Percentiles rank a stretch among this genome's conserved stretches.
These are phyloP conservation scores for Aleiodes testaceus DNA, from an alignment of 2,888 invertebrate genomes.

Conservation along the genomic window DNA sequence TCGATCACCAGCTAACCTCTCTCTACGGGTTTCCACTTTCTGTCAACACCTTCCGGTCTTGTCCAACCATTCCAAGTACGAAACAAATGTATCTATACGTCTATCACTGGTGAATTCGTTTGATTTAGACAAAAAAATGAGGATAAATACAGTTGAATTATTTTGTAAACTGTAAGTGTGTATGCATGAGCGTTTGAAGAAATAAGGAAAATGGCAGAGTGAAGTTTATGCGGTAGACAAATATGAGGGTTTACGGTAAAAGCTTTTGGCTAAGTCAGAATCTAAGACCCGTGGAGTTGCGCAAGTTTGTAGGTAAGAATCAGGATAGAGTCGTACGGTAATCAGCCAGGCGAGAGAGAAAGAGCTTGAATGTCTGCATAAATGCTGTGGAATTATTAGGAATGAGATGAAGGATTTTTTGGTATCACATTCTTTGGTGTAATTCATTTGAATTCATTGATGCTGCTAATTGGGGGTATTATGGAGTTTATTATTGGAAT, in stretches of 20 bases:
- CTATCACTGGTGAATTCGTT: too few relatives aligned
- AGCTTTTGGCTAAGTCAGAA: conserved; percentile 5
- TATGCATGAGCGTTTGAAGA: conserved; percentile 6
- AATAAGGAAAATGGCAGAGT: conserved; percentile 14
- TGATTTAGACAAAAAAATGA: too few relatives aligned
- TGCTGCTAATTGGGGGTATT: background rate
- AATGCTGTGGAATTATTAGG: conserved; percentile 18
- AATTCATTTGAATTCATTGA: too few relatives aligned
- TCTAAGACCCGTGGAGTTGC: conserved; percentile 29
- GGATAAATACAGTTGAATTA: too few relatives aligned
- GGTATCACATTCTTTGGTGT: background rate
- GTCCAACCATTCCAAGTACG: conserved; percentile 18
- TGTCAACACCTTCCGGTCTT: conserved; percentile 37
- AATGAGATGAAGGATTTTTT: conserved; percentile 26
- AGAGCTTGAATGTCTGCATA: conserved; percentile 43
- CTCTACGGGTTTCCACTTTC: conserved; percentile 42
- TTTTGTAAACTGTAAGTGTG: background rate
- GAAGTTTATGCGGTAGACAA: conserved; percentile 22
- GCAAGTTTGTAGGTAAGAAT: conserved; percentile 14
- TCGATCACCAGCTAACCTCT: conserved; percentile 33
- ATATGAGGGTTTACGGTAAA: conserved; percentile 30
- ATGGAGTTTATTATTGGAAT: background rate
- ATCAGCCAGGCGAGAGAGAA: conserved; percentile 26
- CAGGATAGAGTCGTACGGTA: conserved; percentile 3
- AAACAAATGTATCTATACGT: conserved; percentile 39